A percentile compares a stretch with the other conserved stretches of the same genome.
These are phyloP conservation scores for Cervus canadensis DNA, from an alignment of 2,113 vertebrate species.

Conservation along the genomic window DNA sequence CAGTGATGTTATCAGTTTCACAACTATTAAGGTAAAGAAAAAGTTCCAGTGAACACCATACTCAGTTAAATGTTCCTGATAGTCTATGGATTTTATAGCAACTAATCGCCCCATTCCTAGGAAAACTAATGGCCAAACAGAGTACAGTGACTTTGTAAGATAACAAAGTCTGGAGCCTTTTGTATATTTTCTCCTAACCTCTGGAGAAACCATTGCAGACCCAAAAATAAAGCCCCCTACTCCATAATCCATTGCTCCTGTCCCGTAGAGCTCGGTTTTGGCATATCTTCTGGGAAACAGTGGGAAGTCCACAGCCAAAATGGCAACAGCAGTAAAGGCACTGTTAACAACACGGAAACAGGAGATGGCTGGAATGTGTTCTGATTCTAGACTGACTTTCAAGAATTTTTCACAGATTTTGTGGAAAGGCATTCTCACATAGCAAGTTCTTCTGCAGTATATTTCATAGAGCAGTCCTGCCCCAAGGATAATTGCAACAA, in stretches of 20 bases:
- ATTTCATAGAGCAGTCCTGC: constrained; percentile 76
- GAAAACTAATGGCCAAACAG: constrained; percentile 89
- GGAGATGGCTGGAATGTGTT: constrained; percentile 87
- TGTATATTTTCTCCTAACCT: constrained; percentile 81
- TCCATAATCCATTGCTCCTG: constrained; percentile 94
- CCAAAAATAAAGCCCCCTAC: constrained; percentile 93
- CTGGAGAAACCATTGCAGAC: constrained; percentile 91
- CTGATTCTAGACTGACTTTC: constrained; percentile 77
- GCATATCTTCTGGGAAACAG: constrained; percentile 92
- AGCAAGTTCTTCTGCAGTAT: constrained; percentile 66
- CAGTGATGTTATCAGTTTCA: constrained; percentile 87
- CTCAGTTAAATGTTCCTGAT: constrained; percentile 93
- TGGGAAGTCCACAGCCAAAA: constrained; percentile 94
- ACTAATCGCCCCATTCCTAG: constrained; percentile 88
- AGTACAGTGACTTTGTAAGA: constrained; percentile 82
- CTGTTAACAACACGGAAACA: constrained; percentile 89
- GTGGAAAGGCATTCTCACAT: constrained; percentile 33
- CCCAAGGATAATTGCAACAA: constrained; percentile 68
- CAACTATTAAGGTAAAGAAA: constrained; percentile 92
- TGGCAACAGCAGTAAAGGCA: constrained; percentile 89
- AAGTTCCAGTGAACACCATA: constrained; percentile 99
- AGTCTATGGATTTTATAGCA: constrained; percentile 87
- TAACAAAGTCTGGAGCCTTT: constrained; percentile 69
- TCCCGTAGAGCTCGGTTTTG: constrained; percentile 95
- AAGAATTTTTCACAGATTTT: constrained; percentile 81